Conservation (phyloP, 2,797 vertebrate genomes). For the Artibeus lituratus region DNA sequence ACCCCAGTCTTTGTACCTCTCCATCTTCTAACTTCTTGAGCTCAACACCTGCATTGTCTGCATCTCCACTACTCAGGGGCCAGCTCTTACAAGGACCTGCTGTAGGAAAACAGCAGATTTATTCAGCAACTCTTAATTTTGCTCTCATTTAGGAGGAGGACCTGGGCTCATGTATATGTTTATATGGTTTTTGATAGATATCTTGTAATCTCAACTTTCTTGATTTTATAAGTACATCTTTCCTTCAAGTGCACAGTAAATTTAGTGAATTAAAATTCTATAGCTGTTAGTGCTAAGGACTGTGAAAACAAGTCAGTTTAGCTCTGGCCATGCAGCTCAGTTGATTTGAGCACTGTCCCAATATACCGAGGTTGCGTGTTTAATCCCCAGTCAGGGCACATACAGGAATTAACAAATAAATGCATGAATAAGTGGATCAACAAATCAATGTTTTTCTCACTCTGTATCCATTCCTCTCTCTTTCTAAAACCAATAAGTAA, state of each 20-base stretch:
- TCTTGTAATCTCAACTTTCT: background rate
- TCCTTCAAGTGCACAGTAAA: background rate
- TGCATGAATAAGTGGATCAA: background rate
- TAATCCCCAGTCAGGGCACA: background rate
- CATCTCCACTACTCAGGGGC: too few relatives aligned
- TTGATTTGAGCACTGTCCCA: background rate
- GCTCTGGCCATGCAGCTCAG: background rate
- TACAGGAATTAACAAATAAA: background rate
- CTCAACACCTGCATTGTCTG: accelerated
- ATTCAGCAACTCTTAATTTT: too few relatives aligned
- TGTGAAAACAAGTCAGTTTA: background rate
- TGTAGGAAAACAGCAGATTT: background rate
- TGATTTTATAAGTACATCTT: background rate
- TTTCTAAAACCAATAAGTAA: background rate
- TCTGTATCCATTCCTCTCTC: background rate
- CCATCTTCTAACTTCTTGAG: background rate
- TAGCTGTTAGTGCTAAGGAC: background rate
- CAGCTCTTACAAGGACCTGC: background rate
- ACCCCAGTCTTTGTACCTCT: accelerated
- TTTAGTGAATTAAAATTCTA: background rate
- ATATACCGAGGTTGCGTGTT: background rate
- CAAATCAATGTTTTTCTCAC: background rate
- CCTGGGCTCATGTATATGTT: background rate
- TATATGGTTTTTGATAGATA: background rate
- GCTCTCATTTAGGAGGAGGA: background rate